A percentile compares a stretch with the other conserved stretches of the same genome.
Evolutionary conservation across 1,140 invertebrate species (phyloP).

Genomic region (Araneus ventricosus): DNA sequence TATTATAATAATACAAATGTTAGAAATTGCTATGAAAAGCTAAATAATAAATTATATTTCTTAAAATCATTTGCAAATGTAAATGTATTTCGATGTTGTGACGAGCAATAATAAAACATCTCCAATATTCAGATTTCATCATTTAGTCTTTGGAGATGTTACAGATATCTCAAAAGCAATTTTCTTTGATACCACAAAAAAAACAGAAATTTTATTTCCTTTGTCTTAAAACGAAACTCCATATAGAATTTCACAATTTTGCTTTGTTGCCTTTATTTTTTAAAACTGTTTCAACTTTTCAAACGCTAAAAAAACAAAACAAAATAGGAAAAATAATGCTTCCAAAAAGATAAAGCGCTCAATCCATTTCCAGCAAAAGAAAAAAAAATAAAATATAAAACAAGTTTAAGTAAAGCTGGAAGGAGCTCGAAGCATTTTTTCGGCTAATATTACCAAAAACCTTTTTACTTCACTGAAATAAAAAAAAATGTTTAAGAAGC

Average conservation of each 20-base stretch:
- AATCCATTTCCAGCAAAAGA: not conserved
- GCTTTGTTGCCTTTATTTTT: not conserved
- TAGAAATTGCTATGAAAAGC: too few species aligned
- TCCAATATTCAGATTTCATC: too few species aligned
- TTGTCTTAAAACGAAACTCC: too few species aligned
- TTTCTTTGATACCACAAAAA: too few species aligned
- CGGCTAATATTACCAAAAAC: constrained; percentile 31
- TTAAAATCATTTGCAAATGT: too few species aligned
- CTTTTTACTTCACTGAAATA: not conserved
- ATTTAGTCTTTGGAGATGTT: too few species aligned
- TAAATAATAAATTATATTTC: too few species aligned
- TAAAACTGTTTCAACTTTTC: not conserved
- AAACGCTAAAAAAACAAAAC: not conserved
- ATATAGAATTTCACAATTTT: not conserved
- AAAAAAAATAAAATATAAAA: not conserved
- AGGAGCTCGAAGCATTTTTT: not conserved
- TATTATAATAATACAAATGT: too few species aligned
- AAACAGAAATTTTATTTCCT: too few species aligned
- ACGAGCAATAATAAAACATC: too few species aligned
- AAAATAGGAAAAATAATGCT: not conserved
- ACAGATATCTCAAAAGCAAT: too few species aligned
- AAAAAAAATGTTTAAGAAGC: not conserved
- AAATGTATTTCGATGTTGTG: too few species aligned
- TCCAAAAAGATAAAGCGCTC: not conserved
- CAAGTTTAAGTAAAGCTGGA: not conserved